A percentile compares a stretch with the other conserved stretches of the same genome.
phyloP scores from a whole-genome alignment of 2,888 invertebrate species.

The Priocnemis perturbator region DNA sequence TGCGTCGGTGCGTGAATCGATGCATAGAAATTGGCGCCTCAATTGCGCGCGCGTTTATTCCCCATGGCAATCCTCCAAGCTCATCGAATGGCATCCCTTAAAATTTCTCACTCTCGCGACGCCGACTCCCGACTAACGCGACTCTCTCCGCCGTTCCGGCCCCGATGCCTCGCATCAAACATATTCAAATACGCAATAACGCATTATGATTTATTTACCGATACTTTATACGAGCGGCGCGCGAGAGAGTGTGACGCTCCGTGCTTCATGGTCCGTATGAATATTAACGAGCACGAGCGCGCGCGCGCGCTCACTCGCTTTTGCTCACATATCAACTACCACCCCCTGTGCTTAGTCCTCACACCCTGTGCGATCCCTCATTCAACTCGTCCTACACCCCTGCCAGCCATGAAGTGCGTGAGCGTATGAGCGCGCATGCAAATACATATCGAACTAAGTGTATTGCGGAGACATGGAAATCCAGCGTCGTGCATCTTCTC shows the following conservation, averaged over 20 bases:
- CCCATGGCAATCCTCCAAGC: too few relatives aligned
- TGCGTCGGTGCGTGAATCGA: too few relatives aligned
- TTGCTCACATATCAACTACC: constrained; percentile 25
- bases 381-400: constrained; percentile 32
- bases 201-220: constrained; percentile 70
- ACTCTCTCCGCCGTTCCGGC: not conserved
- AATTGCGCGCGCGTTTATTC: too few relatives aligned
- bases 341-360: not conserved
- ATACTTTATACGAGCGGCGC: constrained; percentile 59
- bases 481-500: constrained; percentile 47
- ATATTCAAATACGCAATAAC: constrained; percentile 69
- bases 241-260: constrained; percentile 45
- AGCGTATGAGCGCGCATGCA: constrained; percentile 54
- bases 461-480: constrained; percentile 60
- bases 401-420: constrained; percentile 55
- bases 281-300: constrained; percentile 65
- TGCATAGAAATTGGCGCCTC: too few relatives aligned
- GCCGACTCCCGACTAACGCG: not conserved
- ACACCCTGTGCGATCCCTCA: constrained; percentile 15
- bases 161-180: constrained; percentile 59
- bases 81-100: not conserved
- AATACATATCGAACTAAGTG: constrained; percentile 59
- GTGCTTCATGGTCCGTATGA: constrained; percentile 64
- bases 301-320: constrained; percentile 25
- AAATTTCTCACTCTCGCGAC: not conserved